Percentiles rank a stretch among this genome's conserved stretches.
phyloP scores from a whole-genome alignment of 2,888 invertebrate genomes.

The Macrostomum cliftonense region DNA sequence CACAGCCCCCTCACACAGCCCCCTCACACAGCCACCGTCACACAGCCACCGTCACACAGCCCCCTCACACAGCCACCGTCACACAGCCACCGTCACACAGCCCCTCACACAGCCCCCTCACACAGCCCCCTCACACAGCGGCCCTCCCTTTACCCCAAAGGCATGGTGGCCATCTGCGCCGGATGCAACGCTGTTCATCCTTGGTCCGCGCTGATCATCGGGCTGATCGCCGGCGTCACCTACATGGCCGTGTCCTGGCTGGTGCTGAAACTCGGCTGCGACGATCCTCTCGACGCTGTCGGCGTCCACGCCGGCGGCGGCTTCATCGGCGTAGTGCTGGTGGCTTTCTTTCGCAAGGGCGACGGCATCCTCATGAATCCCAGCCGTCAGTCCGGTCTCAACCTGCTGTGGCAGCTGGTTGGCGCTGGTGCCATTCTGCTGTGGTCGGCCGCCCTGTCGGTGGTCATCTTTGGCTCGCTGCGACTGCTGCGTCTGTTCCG shows the following conservation, averaged over 20 bases:
- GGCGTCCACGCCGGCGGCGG: conserved; percentile 42
- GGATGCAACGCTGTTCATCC: conserved; percentile 37
- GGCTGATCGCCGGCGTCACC: conserved; percentile 34
- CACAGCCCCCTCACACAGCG: too few relatives aligned
- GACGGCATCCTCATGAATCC: conserved; percentile 15
- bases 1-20: too few relatives aligned
- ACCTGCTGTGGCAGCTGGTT: conserved; percentile 20
- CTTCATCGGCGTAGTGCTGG: conserved; percentile 38
- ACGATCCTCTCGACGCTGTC: conserved; percentile 43
- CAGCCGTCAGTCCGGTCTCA: conserved; percentile 19
- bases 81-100: too few relatives aligned
- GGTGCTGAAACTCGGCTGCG: conserved; percentile 26
- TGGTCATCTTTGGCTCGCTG: conserved; percentile 37
- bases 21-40: too few relatives aligned
- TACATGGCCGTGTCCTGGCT: conserved; percentile 28
- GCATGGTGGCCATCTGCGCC: conserved; percentile 39
- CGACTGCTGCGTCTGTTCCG: conserved; percentile 25
- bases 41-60: too few relatives aligned
- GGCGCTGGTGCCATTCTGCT: conserved; percentile 36
- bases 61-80: too few relatives aligned
- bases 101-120: too few relatives aligned
- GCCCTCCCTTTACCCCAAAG: too few relatives aligned
- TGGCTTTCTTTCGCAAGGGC: conserved; percentile 29
- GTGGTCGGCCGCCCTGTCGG: conserved; percentile 36
- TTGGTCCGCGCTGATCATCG: conserved; percentile 37